Conservation (phyloP, 2,888 invertebrate species). For the Epiperipatus broadwayi region DNA sequence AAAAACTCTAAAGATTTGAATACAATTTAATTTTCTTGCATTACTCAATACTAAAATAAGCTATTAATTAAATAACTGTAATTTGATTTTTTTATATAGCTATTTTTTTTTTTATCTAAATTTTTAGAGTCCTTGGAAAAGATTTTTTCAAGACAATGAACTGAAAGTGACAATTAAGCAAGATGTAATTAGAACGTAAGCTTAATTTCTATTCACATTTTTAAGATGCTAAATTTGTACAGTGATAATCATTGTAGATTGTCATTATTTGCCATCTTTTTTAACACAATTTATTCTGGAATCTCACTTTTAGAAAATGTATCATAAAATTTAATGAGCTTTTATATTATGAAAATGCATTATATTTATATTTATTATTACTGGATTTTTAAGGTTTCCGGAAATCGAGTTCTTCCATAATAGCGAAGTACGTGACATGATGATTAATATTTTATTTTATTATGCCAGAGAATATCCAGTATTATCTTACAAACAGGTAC, state of each 20-base stretch:
- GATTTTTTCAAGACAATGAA: conserved; percentile 60
- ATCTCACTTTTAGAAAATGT: conserved; percentile 26
- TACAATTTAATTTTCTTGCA: too few species aligned
- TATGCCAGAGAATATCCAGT: conserved; percentile 42
- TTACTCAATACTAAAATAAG: too few species aligned
- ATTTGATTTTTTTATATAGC: too few species aligned
- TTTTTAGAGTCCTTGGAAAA: conserved; percentile 61
- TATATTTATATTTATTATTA: conserved; percentile 13
- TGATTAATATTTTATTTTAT: conserved; percentile 43
- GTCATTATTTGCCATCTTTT: conserved; percentile 9
- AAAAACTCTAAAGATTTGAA: too few species aligned
- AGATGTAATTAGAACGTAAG: conserved; percentile 53
- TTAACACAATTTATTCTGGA: too few species aligned
- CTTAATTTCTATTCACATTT: conserved; percentile 14
- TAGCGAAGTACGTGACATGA: conserved; percentile 44
- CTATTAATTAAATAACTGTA: too few species aligned
- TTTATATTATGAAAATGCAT: conserved; percentile 13
- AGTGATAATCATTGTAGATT: background rate
- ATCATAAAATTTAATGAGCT: too few species aligned
- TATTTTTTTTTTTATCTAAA: conserved; percentile 7
- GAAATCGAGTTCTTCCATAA: conserved; percentile 57
- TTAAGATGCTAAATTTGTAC: conserved; percentile 1
- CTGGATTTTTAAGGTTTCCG: conserved; percentile 47
- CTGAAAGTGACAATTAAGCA: conserved; percentile 51
- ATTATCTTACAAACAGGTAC: conserved; percentile 52